Conservation (phyloP, 2,888 invertebrate species). For the Tipula vernalis region DNA sequence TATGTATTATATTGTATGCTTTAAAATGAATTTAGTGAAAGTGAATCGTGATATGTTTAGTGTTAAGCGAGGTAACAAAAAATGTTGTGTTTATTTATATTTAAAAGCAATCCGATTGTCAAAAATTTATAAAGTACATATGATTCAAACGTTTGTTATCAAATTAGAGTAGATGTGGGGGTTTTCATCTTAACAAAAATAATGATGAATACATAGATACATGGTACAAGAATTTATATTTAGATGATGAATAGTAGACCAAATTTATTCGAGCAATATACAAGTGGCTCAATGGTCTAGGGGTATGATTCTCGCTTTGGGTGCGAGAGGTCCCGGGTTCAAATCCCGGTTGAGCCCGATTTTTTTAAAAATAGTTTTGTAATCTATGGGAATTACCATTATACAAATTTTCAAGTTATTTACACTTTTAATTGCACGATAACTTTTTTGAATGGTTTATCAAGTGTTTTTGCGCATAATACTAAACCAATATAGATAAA, state of each 20-base stretch:
- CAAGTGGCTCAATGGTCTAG: constrained; percentile 33
- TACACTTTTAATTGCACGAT: no score
- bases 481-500: neutral
- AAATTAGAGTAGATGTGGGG: neutral
- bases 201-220: neutral
- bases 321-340: constrained; percentile 36
- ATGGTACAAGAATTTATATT: no score
- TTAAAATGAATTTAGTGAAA: neutral
- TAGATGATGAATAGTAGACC: no score
- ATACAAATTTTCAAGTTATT: neutral
- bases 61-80: neutral
- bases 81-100: no score
- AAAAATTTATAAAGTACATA: no score
- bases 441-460: no score
- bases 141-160: no score
- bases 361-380: neutral
- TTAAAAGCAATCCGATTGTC: no score
- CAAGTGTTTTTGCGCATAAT: neutral
- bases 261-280: neutral
- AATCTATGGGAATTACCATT: neutral
- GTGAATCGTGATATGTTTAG: neutral
- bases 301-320: constrained; percentile 36
- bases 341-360: constrained; percentile 35
- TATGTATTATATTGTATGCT: neutral
- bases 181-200: neutral